phyloP scores from a whole-genome alignment of 2,888 invertebrate genomes.

The Chymomyza caudatula region DNA sequence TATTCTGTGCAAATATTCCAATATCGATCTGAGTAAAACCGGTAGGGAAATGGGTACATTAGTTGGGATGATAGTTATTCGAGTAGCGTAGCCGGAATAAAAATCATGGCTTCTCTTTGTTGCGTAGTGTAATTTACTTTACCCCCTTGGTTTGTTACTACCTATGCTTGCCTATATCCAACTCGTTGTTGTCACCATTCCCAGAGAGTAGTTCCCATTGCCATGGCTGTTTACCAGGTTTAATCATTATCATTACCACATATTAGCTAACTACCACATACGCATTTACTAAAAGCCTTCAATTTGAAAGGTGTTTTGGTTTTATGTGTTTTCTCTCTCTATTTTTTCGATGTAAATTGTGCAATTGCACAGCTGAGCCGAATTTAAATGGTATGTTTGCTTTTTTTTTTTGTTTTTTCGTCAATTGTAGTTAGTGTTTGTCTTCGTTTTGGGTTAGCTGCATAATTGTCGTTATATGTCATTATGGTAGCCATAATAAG shows the following conservation, averaged over 20 bases:
- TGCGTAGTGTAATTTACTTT: too few relatives aligned
- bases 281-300: slow-evolving; percentile 37
- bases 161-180: not conserved
- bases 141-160: too few relatives aligned
- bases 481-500: slow-evolving; percentile 3
- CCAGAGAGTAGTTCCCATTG: not conserved
- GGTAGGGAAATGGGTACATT: too few relatives aligned
- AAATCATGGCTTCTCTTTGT: too few relatives aligned
- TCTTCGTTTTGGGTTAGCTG: not conserved
- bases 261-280: slow-evolving; percentile 56
- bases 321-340: slow-evolving; percentile 10
- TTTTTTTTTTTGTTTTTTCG: slow-evolving; percentile 1
- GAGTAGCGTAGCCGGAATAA: too few relatives aligned
- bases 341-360: slow-evolving; percentile 27
- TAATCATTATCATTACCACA: slow-evolving; percentile 70
- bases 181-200: not conserved
- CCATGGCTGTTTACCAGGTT: slow-evolving; percentile 23
- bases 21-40: too few relatives aligned
- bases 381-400: slow-evolving; percentile 1
- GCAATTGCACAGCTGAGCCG: slow-evolving; percentile 35
- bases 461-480: slow-evolving; percentile 6
- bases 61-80: too few relatives aligned
- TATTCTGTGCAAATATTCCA: too few relatives aligned
- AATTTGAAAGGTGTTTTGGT: slow-evolving; percentile 66
- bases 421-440: not conserved